Base-by-base conservation (phyloP, 2,113 vertebrate genomes). In the Malurus cyaneus region DNA sequence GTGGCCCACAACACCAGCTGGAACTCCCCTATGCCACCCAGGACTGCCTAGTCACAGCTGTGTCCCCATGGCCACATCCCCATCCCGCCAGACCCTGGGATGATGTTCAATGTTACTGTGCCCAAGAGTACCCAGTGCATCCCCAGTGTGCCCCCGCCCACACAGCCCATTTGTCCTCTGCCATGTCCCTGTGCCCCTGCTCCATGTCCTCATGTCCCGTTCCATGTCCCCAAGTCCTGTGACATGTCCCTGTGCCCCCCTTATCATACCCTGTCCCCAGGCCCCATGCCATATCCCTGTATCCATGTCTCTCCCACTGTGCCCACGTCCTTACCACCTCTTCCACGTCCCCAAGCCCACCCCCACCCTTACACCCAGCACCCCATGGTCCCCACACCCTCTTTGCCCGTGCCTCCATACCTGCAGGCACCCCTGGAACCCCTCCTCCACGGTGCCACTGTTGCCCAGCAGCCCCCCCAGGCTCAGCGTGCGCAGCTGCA, bases 351-450 rank as follows among this genome's bases (percentile, higher is more conserved):
- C 72, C 46, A 52, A 46, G 28, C 17, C 26, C 21, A 77, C 3
- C 31, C 26, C 7, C 36, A 32, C 7, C 20, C 60, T 31, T 50
- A 50, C 19, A 31, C 17, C 44, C 2, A 0, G 25, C 53, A 50
- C 11, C 98, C 98, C 7, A 99, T 90, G 4, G 97, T 99, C 26
- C 57, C 57, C 24, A 61, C 1, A 1, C 18, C 46, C 36, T 52
- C 32, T 1, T 0, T 46, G 54, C n/a, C 64, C 1, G 0, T 1
- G 1, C 18, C 28, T 53, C 47, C 3, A 1, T 81, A 99, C 99
- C 98, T 99, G 99, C 92, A 99, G 94, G 74, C 99, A 99, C 34
- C 99, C 99, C 9, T 97, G 98, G 96, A 99, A 99, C 61, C 99
- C 99, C 5, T 98, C 97, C 74, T 96, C 97, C 92, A 99, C 97